Base-by-base conservation (phyloP, 1,140 invertebrate genomes). In the Hyles euphorbiae region DNA sequence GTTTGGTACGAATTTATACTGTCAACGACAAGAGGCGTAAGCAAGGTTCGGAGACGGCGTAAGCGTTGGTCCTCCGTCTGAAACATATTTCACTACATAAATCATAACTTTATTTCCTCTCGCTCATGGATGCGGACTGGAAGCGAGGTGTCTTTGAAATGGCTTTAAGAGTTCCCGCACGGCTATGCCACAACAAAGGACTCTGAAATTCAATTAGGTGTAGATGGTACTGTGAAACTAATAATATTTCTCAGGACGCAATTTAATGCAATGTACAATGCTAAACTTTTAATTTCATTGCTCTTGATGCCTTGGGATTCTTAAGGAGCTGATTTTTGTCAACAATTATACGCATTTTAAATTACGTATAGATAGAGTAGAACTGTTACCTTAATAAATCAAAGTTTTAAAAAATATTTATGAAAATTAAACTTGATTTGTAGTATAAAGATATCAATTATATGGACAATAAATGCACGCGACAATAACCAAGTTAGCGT, bases 51-150 rank as follows among this genome's bases (percentile, higher is more conserved):
- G 58, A 32, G 59, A 47, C n/a, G 34, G n/a, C 32, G 36, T 40
- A 40, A 70, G 66, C 65, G 63, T 56, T 65, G 64, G 65, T 66
- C 67, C 72, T 68, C 67, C 64, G 62, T 62, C 73, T 67, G 73
- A 67, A 76, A 81, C 80, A 83, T 83, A 83, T 86, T 84, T 83
- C 79, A 77, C 72, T 80, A 76, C 80, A 83, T 87, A 87, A 83
- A 87, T 87, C 82, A 87, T 83, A 85, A 85, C 78, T 85, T 83
- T 84, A 85, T 87, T 84, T 87, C 82, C 82, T 83, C 79, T 87
- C 81, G 79, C 74, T 82, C 76, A 67, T 63, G 72, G 71, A 72
- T 68, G 65, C 71, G 58, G 67, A 48, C 53, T 63, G 56, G 55
- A 59, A 64, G 62, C 63, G 76, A 83, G 79, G 79, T 81, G 79